Percentiles rank a stretch among this genome's conserved stretches.
Evolutionary conservation across 2,797 vertebrate species (phyloP).

Genomic region (Columba guinea): DNA sequence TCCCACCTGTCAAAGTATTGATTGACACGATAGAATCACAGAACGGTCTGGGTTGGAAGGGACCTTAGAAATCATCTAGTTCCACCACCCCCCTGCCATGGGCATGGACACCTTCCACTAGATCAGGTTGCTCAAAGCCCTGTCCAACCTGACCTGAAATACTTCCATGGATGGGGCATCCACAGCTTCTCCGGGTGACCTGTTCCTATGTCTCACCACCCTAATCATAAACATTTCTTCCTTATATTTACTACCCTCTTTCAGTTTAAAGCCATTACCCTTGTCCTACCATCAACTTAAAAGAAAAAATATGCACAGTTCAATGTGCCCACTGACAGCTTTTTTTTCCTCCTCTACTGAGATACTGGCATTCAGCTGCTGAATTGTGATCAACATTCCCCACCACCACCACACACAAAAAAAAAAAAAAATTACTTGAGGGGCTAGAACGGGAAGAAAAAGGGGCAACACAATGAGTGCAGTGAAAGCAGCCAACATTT

Average conservation of each 20-base stretch:
- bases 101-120: too few relatives aligned
- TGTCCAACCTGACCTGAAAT: too few relatives aligned
- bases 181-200: too few relatives aligned
- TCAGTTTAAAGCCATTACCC: too few relatives aligned
- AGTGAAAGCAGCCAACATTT: constrained; percentile 2
- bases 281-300: neutral
- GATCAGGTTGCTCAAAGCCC: too few relatives aligned
- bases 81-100: too few relatives aligned
- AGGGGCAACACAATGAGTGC: neutral
- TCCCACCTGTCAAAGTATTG: neutral
- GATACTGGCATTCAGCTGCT: neutral
- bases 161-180: too few relatives aligned
- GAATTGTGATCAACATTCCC: neutral
- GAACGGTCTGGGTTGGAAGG: too few relatives aligned
- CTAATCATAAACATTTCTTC: too few relatives aligned
- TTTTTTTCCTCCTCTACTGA: neutral
- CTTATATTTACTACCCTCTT: too few relatives aligned
- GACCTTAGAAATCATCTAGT: too few relatives aligned
- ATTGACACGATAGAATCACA: neutral
- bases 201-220: too few relatives aligned
- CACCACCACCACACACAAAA: rapidly evolving
- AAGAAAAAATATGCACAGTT: neutral
- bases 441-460: neutral
- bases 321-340: neutral
- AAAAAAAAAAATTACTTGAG: neutral